A percentile compares a stretch with the other conserved stretches of the same genome.
Evolutionary conservation across 2,113 vertebrate species (phyloP).

Genomic region (Calyptommatus sinebrachiatus): DNA sequence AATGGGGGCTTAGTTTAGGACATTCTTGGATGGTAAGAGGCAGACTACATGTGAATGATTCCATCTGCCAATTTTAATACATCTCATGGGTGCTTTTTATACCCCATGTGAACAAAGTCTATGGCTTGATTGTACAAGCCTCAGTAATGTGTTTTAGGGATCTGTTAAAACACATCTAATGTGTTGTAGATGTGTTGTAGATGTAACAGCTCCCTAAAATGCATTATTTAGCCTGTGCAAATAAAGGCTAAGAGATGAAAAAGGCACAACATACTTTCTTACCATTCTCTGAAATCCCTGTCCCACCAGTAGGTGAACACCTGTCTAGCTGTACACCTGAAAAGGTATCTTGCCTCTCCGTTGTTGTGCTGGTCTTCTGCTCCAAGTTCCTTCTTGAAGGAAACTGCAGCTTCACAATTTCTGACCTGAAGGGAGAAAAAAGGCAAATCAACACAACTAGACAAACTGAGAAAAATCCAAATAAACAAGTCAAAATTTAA

Average conservation of each 20-base stretch:
- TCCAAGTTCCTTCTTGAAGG: conserved; percentile 31
- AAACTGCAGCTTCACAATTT: conserved; percentile 48
- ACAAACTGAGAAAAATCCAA: background rate
- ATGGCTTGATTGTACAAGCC: too few relatives aligned
- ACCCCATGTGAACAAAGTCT: background rate
- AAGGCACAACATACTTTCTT: conserved; percentile 12
- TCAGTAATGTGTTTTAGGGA: too few relatives aligned
- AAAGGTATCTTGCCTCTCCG: conserved; percentile 39
- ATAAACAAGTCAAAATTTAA: background rate
- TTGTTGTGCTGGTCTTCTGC: conserved; percentile 31
- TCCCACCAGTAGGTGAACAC: conserved; percentile 66
- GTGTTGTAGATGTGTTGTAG: too few relatives aligned
- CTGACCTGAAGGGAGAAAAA: conserved; percentile 68
- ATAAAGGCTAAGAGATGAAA: too few relatives aligned
- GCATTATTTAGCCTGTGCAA: too few relatives aligned
- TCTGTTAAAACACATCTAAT: too few relatives aligned
- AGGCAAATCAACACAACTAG: background rate
- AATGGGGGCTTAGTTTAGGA: too few relatives aligned
- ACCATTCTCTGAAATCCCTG: conserved; percentile 73
- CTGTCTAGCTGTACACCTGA: conserved; percentile 62
- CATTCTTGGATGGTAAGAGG: too few relatives aligned
- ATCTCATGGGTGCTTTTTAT: background rate
- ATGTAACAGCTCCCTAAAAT: too few relatives aligned
- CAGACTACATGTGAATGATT: too few relatives aligned
- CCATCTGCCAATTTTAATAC: too few relatives aligned